A percentile compares a stretch with the other conserved stretches of the same genome.
Conservation (phyloP, 2,113 vertebrate species). For the Chaetodon trifascialis region DNA sequence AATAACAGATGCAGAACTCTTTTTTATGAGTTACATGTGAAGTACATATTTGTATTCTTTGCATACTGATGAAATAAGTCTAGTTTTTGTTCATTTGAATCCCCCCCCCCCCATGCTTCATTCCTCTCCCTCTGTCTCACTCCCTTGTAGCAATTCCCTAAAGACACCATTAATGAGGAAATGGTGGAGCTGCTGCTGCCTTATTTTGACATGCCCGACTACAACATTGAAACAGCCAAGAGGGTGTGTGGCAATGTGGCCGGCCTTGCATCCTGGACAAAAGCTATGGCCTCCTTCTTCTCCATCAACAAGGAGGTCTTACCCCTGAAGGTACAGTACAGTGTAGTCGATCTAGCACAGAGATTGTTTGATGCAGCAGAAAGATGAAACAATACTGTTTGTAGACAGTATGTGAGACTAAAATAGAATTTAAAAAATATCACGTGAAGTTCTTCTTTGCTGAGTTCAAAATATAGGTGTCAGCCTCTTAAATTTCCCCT, state of each 20-base stretch:
- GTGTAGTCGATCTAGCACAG: not conserved
- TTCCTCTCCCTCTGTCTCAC: not conserved
- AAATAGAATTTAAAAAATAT: not conserved
- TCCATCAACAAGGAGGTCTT: constrained; percentile 97
- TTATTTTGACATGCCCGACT: constrained; percentile 96
- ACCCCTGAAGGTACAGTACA: constrained; percentile 90
- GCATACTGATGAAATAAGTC: not conserved
- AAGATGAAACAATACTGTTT: not conserved
- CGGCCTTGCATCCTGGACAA: constrained; percentile 96
- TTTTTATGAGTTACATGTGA: not conserved
- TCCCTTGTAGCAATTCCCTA: constrained; percentile 92
- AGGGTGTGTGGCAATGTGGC: constrained; percentile 95
- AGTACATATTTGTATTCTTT: not conserved
- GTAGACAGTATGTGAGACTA: not conserved
- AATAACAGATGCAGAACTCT: not conserved
- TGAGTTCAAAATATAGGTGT: not conserved
- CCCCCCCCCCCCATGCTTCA: too few relatives aligned
- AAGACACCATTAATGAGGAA: constrained; percentile 96
- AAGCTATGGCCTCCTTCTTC: constrained; percentile 95
- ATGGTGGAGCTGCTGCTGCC: constrained; percentile 93
- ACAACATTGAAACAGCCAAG: constrained; percentile 95
- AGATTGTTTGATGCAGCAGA: not conserved
- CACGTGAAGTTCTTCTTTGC: not conserved
- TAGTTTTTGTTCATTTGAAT: not conserved
- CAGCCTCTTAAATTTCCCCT: not conserved